Evolutionary conservation across 2,113 vertebrate genomes (phyloP), one percentile per base, ranked within the genome.

Genomic region (Xiphorhynchus elegans): DNA sequence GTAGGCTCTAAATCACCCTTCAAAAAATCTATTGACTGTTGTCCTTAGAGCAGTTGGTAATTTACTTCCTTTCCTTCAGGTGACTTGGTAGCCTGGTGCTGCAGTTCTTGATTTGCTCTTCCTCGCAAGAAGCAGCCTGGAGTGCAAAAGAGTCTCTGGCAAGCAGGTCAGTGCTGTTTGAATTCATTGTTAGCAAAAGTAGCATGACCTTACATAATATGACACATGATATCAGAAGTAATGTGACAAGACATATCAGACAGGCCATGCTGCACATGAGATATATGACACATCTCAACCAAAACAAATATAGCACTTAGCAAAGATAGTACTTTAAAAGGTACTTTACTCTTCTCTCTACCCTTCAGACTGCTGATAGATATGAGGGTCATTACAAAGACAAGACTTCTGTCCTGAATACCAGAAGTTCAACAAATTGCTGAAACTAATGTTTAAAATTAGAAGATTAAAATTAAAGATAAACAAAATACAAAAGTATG

Each of bases 221-320:
- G 96, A 95, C 94, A 92, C 68, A 74, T 80, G 79, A 94, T 70
- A 90, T 95, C 53, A 80, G 72, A 88, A 95, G 47, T 90, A 95
- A 97, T 96, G 75, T 81, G 95, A 96, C 95, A 94, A 95, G 94
- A 95, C 63, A 25, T 72, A 95, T 90, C 90, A 94, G 76, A 93
- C 86, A 94, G 90, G 79, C 89, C 21, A 8, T 62, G 31, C 66
- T 87, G 81, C 90, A 84, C 79, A 76, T 0, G 1, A 84, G 76
- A 84, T 94, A 60, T 74, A 91, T 96, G 95, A 90, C 94, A 96
- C 52, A 84, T 94, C 83, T 94, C 86, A 88, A 89, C 92, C 5
- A 3, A 95, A 96, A 94, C 76, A 96, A 96, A 96, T 89, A 94
- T 49, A 74, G 47, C 88, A 90, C 74, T 96, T 96, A 93, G 89